Base-by-base conservation (phyloP, 2,797 vertebrate species). In the Crax fasciolata region DNA sequence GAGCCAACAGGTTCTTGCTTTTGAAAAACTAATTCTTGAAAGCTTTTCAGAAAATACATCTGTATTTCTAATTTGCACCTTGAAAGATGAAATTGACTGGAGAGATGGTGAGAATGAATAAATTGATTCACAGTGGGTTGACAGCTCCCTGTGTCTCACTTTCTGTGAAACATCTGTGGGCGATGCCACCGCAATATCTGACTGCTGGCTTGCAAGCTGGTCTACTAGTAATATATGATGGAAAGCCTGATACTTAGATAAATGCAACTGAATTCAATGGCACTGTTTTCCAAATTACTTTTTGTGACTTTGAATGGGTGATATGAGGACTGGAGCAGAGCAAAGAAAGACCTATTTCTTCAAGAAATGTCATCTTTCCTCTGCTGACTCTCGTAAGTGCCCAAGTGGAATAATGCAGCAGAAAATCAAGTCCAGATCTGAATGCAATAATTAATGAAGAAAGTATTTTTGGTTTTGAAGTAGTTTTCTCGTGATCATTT, bases 31-130 rank as follows among this genome's bases (percentile, higher is more conserved):
- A 92, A 67, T 32, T 74, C 75, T 87, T 78, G 66, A 85, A 76
- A 72, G 88, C 46, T 66, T 96, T 94, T 73, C 51, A 66, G 78
- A 89, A 62, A 80, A 78, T 94, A 95, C 92, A 89, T 92, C 90
- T 94, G 95, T 97, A 96, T 96, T 93, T 93, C 79, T 96, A 92
- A 95, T 97, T 96, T 96, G 78, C 89, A 96, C 95, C 94, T 97
- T 94, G 94, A 96, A 94, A 79, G 89, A 85, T 90, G 87, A 92
- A 94, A 94, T 86, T 58, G 90, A 81, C 95, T 96, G 84, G 87
- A 93, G 90, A 92, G 89, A 62, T 95, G 93, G 95, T 96, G 95
- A 87, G 90, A 95, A 96, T 94, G 81, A 95, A 96, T 97, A 96
- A 96, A 96, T 96, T 95, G 96, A 95, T 97, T 97, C 95, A 95